Evolutionary conservation across 1,140 invertebrate species (phyloP).

Genomic region (Oedothorax gibbosus): DNA sequence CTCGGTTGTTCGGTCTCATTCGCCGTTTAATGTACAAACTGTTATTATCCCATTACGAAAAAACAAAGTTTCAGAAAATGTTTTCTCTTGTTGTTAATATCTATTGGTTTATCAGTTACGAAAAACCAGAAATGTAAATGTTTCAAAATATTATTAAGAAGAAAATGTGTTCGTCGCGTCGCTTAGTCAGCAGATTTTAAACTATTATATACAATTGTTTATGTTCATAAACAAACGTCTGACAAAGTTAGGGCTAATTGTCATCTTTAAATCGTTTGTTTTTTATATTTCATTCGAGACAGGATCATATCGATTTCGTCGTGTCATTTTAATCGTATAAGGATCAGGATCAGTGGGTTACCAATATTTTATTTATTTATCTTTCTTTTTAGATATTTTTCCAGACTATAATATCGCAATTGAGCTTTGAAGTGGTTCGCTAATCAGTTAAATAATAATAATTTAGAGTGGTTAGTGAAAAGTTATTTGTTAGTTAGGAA

Average conservation of each 20-base stretch:
- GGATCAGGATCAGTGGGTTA: background rate
- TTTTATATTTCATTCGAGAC: background rate
- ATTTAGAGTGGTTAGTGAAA: too few relatives aligned
- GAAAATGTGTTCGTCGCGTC: background rate
- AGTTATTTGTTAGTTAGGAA: too few relatives aligned
- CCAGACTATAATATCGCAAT: background rate
- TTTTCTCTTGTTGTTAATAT: too few relatives aligned
- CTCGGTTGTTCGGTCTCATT: too few relatives aligned
- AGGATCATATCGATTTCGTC: background rate
- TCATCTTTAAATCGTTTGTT: slow-evolving; percentile 1
- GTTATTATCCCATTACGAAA: too few relatives aligned
- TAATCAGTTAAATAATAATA: too few relatives aligned
- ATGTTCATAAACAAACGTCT: slow-evolving; percentile 22
- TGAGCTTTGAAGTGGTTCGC: too few relatives aligned
- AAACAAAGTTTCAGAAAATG: too few relatives aligned
- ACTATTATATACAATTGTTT: slow-evolving; percentile 12
- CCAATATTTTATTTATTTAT: background rate
- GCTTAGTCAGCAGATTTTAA: background rate
- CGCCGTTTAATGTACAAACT: too few relatives aligned
- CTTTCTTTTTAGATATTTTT: background rate
- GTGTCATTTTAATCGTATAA: slow-evolving; percentile 14
- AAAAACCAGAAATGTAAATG: too few relatives aligned
- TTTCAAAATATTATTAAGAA: too few relatives aligned
- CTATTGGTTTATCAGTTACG: too few relatives aligned
- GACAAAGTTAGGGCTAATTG: slow-evolving; percentile 37